Percentiles rank a stretch among this genome's conserved stretches.
These are phyloP conservation scores for Drosophila cognata DNA, from an alignment of 2,888 invertebrate genomes.

Conservation along the genomic window DNA sequence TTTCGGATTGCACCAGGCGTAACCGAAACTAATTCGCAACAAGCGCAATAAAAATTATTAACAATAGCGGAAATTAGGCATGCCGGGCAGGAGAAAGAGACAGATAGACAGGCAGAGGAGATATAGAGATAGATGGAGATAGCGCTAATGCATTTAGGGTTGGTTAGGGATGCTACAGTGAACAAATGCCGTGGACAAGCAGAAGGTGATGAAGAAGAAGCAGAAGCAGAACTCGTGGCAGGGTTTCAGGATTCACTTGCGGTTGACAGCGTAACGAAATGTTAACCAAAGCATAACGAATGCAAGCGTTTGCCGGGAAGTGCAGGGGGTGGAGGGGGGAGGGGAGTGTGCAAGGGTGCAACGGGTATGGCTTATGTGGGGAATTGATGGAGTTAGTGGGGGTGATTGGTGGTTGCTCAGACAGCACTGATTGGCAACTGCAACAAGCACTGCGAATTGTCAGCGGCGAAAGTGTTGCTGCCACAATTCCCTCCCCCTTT, in stretches of 20 bases:
- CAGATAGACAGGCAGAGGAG: slow-evolving; percentile 25
- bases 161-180: slow-evolving; percentile 17
- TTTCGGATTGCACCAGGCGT: slow-evolving; percentile 48
- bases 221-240: slow-evolving; percentile 31
- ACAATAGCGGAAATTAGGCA: slow-evolving; percentile 80
- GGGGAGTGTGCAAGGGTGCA: neutral
- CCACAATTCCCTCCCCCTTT: neutral
- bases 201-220: slow-evolving; percentile 10
- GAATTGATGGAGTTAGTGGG: neutral
- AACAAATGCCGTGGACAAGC: slow-evolving; percentile 21
- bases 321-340: neutral
- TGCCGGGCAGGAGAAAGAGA: slow-evolving; percentile 43
- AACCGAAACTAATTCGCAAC: slow-evolving; percentile 83
- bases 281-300: slow-evolving; percentile 78
- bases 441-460: slow-evolving; percentile 4
- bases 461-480: slow-evolving; percentile 70
- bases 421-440: slow-evolving; percentile 33
- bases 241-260: slow-evolving; percentile 53
- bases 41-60: slow-evolving; percentile 82
- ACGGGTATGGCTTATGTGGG: neutral
- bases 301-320: slow-evolving; percentile 25
- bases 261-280: slow-evolving; percentile 79
- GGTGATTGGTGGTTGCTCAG: slow-evolving; percentile 1
- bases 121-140: slow-evolving; percentile 12
- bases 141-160: slow-evolving; percentile 30